Base-by-base conservation (phyloP, 64 coral and sea anemone species). In the Montipora efflorescens region DNA sequence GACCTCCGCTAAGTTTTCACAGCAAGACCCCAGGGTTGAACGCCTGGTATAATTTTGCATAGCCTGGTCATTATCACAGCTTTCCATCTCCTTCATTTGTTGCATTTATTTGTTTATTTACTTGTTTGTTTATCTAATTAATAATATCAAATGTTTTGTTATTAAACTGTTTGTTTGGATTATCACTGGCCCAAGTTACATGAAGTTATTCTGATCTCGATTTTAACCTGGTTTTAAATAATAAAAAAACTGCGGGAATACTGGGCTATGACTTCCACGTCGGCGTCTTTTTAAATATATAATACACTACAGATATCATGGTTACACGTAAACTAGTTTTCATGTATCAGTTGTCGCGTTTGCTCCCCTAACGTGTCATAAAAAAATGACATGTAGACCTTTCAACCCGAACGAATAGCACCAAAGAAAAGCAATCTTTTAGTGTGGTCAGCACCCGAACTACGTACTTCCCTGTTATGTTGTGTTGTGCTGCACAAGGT, bases 251-350 rank as follows among this genome's bases (percentile, higher is more conserved):
- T 72, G 16, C 70, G 6, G 48, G 18, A 51, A 50, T 71, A 86
- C 46, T 6, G 18, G 18, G n/a, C 59, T 21, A 67, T 49, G 44
- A 16, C n/a, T 84, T 69, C 4, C 2, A 51, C 71, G 18, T 86
- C 66, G 18, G 76, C 46, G 82, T 72, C 82, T 86, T 64, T 36
- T 86, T 86, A 86, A 86, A 86, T 86, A 71, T 86, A 71, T 49
- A 21, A 72, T 86, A 72, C 82, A 86, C 71, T 86, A 86, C 47
- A 8, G 20, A 8, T 67, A 28, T 49, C 71, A 86, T 36, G 36
- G 36, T 36, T 36, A 36, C 36, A 36, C 36, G 36, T 49, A 58
- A 7, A 15, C 79, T 82, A 82, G 25, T n/a, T 61, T 43, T 68
- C 9, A 13, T 86, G 44, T 6, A 19, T 50, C 46, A 49, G 48